phyloP scores from a whole-genome alignment of 2,797 vertebrate genomes.

The Rhynchotus rufescens region DNA sequence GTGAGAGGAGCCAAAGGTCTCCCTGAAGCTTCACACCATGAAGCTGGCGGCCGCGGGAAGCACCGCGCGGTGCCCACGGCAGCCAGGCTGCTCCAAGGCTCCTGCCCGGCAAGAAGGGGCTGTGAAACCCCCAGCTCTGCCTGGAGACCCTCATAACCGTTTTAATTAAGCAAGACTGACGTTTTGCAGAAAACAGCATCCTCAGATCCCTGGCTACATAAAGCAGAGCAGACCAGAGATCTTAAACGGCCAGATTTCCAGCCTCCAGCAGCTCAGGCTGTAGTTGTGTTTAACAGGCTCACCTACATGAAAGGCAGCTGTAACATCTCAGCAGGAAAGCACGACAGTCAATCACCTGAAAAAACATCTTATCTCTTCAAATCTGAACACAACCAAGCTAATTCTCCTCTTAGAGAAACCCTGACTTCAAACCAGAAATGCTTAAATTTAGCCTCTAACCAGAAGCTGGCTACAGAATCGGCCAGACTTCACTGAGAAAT shows the following conservation, averaged over 20 bases:
- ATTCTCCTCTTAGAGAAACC: not conserved
- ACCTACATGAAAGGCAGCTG: not conserved
- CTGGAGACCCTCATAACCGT: not conserved
- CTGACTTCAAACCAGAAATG: not conserved
- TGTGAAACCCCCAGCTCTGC: not conserved
- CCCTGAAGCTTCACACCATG: not conserved
- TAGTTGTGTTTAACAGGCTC: not conserved
- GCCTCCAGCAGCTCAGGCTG: not conserved
- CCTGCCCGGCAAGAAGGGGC: not conserved
- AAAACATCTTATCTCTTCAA: not conserved
- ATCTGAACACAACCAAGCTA: not conserved
- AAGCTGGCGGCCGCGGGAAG: not conserved
- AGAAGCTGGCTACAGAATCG: not conserved
- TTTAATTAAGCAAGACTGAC: not conserved
- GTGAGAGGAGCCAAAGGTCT: not conserved
- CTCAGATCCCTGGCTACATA: not conserved
- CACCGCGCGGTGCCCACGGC: not conserved
- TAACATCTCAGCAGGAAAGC: not conserved
- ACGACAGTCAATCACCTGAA: not conserved
- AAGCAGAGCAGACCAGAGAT: not conserved
- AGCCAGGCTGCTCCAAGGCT: fast-evolving
- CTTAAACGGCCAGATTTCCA: not conserved
- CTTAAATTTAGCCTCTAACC: not conserved
- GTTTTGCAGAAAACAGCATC: not conserved
- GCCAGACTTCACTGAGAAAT: not conserved